A percentile compares a stretch with the other conserved stretches of the same genome.
phyloP scores from a whole-genome alignment of 2,797 vertebrate genomes.

The Coreius guichenoti region DNA sequence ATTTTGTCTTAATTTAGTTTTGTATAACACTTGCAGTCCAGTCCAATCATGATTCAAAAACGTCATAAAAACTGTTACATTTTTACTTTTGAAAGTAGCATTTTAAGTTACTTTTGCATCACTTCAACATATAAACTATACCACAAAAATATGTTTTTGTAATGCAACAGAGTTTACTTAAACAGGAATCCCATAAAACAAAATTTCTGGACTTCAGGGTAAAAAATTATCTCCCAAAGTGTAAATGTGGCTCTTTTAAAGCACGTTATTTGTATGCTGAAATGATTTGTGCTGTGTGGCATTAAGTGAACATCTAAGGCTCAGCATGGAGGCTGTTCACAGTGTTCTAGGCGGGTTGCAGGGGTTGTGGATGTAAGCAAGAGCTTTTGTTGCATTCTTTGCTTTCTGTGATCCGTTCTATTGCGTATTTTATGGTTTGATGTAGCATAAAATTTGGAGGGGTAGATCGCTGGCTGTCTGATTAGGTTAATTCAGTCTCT shows the following conservation, averaged over 20 bases:
- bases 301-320: constrained; percentile 49
- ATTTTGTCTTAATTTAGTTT: background rate
- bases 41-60: background rate
- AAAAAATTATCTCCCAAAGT: background rate
- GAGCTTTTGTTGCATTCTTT: constrained; percentile 12
- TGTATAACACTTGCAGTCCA: background rate
- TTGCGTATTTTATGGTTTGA: constrained; percentile 56
- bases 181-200: background rate
- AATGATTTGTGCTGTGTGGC: constrained; percentile 42
- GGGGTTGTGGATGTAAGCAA: constrained; percentile 9
- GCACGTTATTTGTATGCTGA: constrained; percentile 25
- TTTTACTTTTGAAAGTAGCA: background rate
- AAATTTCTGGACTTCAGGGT: background rate
- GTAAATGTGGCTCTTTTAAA: constrained; percentile 15
- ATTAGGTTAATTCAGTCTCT: constrained; percentile 51
- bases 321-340: constrained; percentile 24
- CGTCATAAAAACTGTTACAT: background rate
- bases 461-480: constrained; percentile 51
- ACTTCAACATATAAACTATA: background rate
- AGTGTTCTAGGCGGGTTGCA: background rate
- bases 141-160: background rate
- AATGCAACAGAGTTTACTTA: background rate
- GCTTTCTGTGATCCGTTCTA: constrained; percentile 49
- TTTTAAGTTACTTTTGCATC: background rate
- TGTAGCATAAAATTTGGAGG: constrained; percentile 50